Evolutionary conservation across 1,140 invertebrate species (phyloP), one percentile per base, ranked within the genome.

Genomic region (Plutomurus gul): DNA sequence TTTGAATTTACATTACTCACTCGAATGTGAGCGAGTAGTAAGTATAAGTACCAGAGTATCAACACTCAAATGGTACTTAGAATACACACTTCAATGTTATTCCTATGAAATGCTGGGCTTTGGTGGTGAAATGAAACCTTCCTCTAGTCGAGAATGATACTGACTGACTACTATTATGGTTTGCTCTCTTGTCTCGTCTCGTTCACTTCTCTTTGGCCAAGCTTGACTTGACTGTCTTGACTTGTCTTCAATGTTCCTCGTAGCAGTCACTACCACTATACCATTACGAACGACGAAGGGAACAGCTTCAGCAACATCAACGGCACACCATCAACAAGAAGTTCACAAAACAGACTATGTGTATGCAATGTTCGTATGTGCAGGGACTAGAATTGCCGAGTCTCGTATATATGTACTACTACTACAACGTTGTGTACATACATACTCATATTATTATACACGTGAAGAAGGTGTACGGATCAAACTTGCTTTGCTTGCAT

Each of bases 31-130:
- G 16, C 11, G 18, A 65, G 18, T 27, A 33, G 2, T 33, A 16
- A 5, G n/a, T 36, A 36, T 30, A 56, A 22, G 27, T 33, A 60
- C 16, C 13, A 65, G 25, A 65, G 36, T 27, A 7, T 47, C 46
- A n/a, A n/a, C n/a, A n/a, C n/a, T n/a, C n/a, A n/a, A n/a, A n/a
- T n/a, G n/a, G n/a, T n/a, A n/a, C n/a, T n/a, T n/a, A n/a, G n/a
- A n/a, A n/a, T 51, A 65, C 56, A 65, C 56, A 65, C 56, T 65
- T 65, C 56, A 65, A 65, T 65, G 56, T 65, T 65, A 65, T 65
- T 65, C 56, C 36, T 30, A 33, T 6, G 47, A 51, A 65, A 33
- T 43, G 39, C 39, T 43, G n/a, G n/a, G n/a, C n/a, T 13, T 65
- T 65, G n/a, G 30, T 16, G 13, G 27, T 49, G 30, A 65, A n/a